Evolutionary conservation across 2,888 invertebrate genomes (phyloP).

Genomic region (Eilema sororculum): DNA sequence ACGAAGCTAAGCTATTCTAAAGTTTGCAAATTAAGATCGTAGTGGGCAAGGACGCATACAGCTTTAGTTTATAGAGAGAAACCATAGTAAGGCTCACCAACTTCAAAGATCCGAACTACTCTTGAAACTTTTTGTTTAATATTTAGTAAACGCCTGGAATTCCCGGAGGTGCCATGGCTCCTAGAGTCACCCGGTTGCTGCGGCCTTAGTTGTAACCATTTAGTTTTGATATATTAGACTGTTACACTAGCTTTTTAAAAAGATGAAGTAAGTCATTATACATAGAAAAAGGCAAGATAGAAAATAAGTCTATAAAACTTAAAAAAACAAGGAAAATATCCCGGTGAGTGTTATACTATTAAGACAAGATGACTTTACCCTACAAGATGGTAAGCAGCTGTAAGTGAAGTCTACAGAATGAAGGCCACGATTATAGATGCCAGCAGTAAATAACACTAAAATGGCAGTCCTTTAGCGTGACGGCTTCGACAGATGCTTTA

Average conservation of each 20-base stretch:
- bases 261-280: neutral
- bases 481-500: neutral
- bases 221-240: neutral
- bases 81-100: slow-evolving; percentile 30
- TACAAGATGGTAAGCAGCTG: neutral
- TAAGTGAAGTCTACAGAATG: slow-evolving; percentile 1
- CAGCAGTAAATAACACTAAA: slow-evolving; percentile 2
- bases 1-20: slow-evolving; percentile 38
- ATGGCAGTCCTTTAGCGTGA: neutral
- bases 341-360: too few species aligned
- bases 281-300: too few species aligned
- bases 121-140: slow-evolving; percentile 44
- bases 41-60: slow-evolving; percentile 41
- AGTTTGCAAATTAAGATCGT: slow-evolving; percentile 49
- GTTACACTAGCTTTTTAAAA: neutral
- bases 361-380: neutral
- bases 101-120: slow-evolving; percentile 33
- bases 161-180: slow-evolving; percentile 30
- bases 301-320: too few species aligned
- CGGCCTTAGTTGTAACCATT: slow-evolving; percentile 12
- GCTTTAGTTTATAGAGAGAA: slow-evolving; percentile 38
- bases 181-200: slow-evolving; percentile 12
- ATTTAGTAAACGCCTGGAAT: slow-evolving; percentile 48
- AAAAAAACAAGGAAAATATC: too few species aligned
- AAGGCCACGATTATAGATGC: neutral